Conservation (phyloP, 2,113 vertebrate species). For the Forbesichthys agassizii region DNA sequence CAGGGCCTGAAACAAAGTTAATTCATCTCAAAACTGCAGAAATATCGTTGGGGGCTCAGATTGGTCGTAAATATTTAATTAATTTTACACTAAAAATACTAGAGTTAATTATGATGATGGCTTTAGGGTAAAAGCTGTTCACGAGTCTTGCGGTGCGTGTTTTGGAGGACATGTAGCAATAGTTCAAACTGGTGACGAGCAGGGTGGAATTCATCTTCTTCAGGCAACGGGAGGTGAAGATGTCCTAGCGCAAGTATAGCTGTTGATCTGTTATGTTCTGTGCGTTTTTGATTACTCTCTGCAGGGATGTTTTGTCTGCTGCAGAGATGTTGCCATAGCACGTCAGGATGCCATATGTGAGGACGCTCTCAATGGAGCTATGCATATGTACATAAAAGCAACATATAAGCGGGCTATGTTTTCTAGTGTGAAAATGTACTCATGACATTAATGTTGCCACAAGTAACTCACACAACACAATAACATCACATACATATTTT, state of each 20-base stretch:
- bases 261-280: neutral
- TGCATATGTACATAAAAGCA: too few relatives aligned
- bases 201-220: neutral
- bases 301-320: neutral
- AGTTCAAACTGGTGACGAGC: neutral
- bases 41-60: too few relatives aligned
- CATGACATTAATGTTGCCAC: too few relatives aligned
- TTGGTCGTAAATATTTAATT: too few relatives aligned
- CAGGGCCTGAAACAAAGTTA: too few relatives aligned
- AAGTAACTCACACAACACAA: too few relatives aligned
- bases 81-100: too few relatives aligned
- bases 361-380: neutral
- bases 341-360: constrained; percentile 6
- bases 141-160: neutral
- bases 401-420: too few relatives aligned
- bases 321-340: constrained; percentile 1
- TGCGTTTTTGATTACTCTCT: neutral
- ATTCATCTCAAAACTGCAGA: too few relatives aligned
- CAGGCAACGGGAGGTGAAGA: neutral
- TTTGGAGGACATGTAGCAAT: neutral
- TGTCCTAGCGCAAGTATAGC: constrained; percentile 1
- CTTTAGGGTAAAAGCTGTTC: neutral
- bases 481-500: too few relatives aligned
- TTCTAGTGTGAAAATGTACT: too few relatives aligned
- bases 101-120: too few relatives aligned